A percentile compares a stretch with the other conserved stretches of the same genome.
Conservation (phyloP, 2,113 vertebrate genomes). For the Datnioides undecimradiatus region DNA sequence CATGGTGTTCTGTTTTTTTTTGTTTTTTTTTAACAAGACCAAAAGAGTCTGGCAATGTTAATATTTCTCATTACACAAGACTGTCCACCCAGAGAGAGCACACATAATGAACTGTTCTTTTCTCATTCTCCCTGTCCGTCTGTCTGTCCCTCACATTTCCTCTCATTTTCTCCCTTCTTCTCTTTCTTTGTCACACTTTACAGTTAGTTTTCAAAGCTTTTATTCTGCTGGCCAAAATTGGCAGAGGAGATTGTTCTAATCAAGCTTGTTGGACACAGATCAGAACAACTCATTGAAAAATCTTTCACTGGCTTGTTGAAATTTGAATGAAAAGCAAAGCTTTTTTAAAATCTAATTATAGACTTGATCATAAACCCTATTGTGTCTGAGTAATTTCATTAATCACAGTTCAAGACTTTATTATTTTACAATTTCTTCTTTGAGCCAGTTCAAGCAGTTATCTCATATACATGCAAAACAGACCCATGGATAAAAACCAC, state of each 20-base stretch:
- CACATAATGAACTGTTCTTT: slow-evolving; percentile 72
- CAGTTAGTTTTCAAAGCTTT: slow-evolving; percentile 50
- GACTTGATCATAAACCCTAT: slow-evolving; percentile 19
- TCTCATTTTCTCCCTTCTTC: slow-evolving; percentile 27
- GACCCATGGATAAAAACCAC: not conserved
- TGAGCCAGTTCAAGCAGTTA: not conserved
- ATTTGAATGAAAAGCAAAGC: slow-evolving; percentile 31
- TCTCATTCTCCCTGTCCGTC: slow-evolving; percentile 45
- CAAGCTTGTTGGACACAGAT: slow-evolving; percentile 60
- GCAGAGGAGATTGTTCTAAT: slow-evolving; percentile 65
- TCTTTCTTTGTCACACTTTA: slow-evolving; percentile 46
- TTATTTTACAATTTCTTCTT: not conserved
- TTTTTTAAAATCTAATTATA: not conserved
- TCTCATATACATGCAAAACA: not conserved
- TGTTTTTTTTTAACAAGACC: slow-evolving; percentile 45
- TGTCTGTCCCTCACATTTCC: slow-evolving; percentile 34
- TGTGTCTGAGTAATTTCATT: slow-evolving; percentile 14
- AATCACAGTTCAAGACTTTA: not conserved
- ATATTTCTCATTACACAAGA: slow-evolving; percentile 78
- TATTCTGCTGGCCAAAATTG: slow-evolving; percentile 31
- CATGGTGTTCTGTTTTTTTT: slow-evolving; percentile 42
- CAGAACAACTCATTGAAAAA: slow-evolving; percentile 49
- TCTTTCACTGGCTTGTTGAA: slow-evolving; percentile 24
- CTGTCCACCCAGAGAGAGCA: slow-evolving; percentile 59
- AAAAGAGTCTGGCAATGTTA: slow-evolving; percentile 68